phyloP scores from a whole-genome alignment of 2,113 vertebrate genomes.

The Zapornia atra region DNA sequence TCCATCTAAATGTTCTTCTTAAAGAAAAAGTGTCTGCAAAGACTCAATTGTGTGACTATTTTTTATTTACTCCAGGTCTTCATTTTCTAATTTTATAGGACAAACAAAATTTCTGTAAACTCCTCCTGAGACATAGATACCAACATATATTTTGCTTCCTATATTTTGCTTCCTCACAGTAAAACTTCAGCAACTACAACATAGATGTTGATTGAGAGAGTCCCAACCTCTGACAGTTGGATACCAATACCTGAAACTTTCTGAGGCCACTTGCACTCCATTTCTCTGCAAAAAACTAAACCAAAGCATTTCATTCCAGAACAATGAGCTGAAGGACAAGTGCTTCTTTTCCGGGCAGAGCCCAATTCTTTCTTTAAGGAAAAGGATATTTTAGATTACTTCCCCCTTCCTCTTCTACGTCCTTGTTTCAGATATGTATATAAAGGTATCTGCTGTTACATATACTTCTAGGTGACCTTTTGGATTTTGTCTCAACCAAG shows the following conservation, averaged over 20 bases:
- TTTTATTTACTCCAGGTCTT: not conserved
- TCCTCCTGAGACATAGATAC: not conserved
- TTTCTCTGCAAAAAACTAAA: not conserved
- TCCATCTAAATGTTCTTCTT: not conserved
- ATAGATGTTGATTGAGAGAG: not conserved
- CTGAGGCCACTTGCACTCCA: not conserved
- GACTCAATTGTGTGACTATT: not conserved
- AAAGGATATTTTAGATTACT: not conserved
- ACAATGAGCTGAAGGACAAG: not conserved
- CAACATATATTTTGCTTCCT: not conserved
- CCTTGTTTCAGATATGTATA: not conserved
- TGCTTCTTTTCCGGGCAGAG: not conserved
- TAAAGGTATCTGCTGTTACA: not conserved
- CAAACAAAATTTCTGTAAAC: not conserved
- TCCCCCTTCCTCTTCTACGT: not conserved
- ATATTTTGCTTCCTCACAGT: not conserved
- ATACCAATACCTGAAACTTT: not conserved
- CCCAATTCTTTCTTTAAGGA: not conserved
- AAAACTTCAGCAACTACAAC: not conserved
- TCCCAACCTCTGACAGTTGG: rapidly evolving
- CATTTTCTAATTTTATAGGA: not conserved
- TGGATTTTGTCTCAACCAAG: not conserved
- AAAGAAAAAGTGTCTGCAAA: not conserved
- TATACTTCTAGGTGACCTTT: not conserved
- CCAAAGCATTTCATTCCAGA: not conserved